Evolutionary conservation across 1,140 invertebrate genomes (phyloP).

Genomic region (Eriocheir sinensis): DNA sequence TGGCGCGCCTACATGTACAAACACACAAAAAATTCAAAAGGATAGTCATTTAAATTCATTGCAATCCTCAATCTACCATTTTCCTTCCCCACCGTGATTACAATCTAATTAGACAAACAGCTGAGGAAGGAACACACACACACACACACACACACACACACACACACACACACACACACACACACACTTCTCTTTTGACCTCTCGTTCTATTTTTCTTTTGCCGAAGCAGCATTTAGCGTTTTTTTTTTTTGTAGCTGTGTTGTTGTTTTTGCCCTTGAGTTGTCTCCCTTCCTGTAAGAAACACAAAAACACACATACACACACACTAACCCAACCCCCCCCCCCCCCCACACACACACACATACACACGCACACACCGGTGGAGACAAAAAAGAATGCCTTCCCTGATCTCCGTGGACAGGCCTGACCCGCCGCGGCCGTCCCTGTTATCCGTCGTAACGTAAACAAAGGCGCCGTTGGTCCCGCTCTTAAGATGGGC

Average conservation of each 20-base stretch:
- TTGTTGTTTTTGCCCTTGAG: too few relatives aligned
- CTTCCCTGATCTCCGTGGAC: neutral
- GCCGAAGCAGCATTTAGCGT: too few relatives aligned
- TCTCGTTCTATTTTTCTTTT: too few relatives aligned
- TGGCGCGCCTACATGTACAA: too few relatives aligned
- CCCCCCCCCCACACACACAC: neutral
- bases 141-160: slow-evolving; percentile 19
- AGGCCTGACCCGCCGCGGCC: neutral
- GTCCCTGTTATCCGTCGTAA: neutral
- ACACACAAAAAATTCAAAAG: neutral
- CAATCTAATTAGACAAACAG: neutral
- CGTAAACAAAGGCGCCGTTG: slow-evolving; percentile 1
- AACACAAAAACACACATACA: neutral
- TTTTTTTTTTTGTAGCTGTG: too few relatives aligned
- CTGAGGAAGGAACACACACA: neutral
- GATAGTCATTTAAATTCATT: neutral
- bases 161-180: slow-evolving; percentile 15
- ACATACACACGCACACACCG: slow-evolving; percentile 1
- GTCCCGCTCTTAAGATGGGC: slow-evolving; percentile 1
- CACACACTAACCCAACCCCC: neutral
- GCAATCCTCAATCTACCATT: neutral
- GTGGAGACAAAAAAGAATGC: neutral
- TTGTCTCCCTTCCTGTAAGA: too few relatives aligned
- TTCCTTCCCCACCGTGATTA: neutral
- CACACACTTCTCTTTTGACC: too few relatives aligned